Percentiles rank a stretch among this genome's conserved stretches.
Conservation (phyloP, 2,113 vertebrate genomes). For the Lipophrys pholis region DNA sequence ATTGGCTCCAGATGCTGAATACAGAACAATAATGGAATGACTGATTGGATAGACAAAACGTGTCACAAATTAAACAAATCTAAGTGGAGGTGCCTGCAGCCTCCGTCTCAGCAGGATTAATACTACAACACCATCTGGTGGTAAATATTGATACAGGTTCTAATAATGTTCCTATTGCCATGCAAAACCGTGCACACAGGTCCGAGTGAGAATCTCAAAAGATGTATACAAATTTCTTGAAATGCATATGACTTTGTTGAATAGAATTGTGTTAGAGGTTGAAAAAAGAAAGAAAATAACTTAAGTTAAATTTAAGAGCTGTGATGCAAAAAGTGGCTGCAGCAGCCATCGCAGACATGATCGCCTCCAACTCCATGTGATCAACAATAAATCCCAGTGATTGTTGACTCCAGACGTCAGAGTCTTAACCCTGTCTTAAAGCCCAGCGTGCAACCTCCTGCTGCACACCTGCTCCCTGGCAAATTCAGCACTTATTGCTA, state of each 20-base stretch:
- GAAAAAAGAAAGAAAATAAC: background rate
- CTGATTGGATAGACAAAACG: background rate
- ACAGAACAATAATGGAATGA: too few species aligned
- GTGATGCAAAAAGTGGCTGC: background rate
- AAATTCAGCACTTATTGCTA: slow-evolving; percentile 43
- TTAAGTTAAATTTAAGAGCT: background rate
- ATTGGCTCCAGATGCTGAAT: too few species aligned
- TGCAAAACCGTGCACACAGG: background rate
- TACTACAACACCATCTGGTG: slow-evolving; percentile 64
- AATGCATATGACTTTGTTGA: background rate
- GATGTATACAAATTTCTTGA: background rate
- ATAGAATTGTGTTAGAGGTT: background rate
- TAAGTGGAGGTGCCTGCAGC: background rate
- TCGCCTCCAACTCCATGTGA: slow-evolving; percentile 46
- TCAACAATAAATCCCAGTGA: slow-evolving; percentile 55
- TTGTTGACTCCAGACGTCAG: slow-evolving; percentile 52
- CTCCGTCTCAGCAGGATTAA: background rate
- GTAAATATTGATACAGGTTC: slow-evolving; percentile 29
- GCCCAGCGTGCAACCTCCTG: slow-evolving; percentile 66
- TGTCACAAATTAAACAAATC: background rate
- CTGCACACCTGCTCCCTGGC: slow-evolving; percentile 71
- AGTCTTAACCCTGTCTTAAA: slow-evolving; percentile 29
- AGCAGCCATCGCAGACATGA: slow-evolving; percentile 34
- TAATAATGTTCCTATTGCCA: background rate
- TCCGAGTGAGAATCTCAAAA: background rate